phyloP scores from a whole-genome alignment of 1,140 invertebrate species.

The Calephelis virginiensis region DNA sequence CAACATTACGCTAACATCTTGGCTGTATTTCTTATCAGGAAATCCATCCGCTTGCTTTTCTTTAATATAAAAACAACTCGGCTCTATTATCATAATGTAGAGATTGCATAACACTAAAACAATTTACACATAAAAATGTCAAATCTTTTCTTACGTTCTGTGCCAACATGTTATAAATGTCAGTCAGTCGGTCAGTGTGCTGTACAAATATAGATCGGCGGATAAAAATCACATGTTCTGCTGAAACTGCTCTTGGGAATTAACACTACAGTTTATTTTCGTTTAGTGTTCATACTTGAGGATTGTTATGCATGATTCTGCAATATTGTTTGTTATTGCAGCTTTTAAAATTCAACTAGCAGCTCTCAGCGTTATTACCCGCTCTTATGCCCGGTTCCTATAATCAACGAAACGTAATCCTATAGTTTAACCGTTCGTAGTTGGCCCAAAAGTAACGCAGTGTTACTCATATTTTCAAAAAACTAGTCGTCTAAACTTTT shows the following conservation, averaged over 20 bases:
- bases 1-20: no score
- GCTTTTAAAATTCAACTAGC: not conserved
- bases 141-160: constrained; percentile 26
- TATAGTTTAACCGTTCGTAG: no score
- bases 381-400: no score
- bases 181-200: constrained; percentile 42
- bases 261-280: constrained; percentile 4
- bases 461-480: no score
- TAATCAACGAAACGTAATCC: no score
- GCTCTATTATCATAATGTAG: not conserved
- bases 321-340: not conserved
- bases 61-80: no score
- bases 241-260: not conserved
- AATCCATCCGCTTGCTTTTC: no score
- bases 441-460: no score
- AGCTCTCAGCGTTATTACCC: not conserved
- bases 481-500: no score
- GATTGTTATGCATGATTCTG: not conserved
- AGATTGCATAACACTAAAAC: constrained; percentile 35
- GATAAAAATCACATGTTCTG: constrained; percentile 23
- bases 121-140: constrained; percentile 40
- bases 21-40: no score
- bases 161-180: constrained; percentile 33
- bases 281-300: not conserved
- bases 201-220: constrained; percentile 33